phyloP scores from a whole-genome alignment of 2,797 vertebrate species.

The Urocyon cinereoargenteus region DNA sequence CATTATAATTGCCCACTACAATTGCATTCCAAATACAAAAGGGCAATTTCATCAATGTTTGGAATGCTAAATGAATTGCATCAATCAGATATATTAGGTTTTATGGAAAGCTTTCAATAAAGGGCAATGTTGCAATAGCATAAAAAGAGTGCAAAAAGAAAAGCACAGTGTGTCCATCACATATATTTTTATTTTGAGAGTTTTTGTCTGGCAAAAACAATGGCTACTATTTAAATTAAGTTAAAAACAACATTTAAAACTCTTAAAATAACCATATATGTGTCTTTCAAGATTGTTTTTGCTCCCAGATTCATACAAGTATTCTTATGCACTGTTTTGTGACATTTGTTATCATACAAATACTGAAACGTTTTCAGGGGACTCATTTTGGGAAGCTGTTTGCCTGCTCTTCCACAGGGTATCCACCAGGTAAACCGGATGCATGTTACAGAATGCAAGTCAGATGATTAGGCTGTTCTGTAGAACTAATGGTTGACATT shows the following conservation, averaged over 20 bases:
- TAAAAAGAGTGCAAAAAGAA: background rate
- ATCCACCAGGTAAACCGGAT: background rate
- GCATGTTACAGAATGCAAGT: background rate
- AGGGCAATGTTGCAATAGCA: background rate
- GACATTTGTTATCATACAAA: background rate
- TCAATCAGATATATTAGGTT: conserved; percentile 57
- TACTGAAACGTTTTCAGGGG: background rate
- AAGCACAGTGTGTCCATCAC: background rate
- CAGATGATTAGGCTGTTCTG: background rate
- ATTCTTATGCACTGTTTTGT: background rate
- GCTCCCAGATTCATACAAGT: background rate
- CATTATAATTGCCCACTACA: conserved; percentile 70
- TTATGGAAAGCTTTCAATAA: conserved; percentile 68
- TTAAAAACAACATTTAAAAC: background rate
- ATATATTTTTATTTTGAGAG: conserved; percentile 28
- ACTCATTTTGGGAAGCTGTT: background rate
- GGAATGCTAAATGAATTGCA: conserved; percentile 72
- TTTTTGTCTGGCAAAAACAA: background rate
- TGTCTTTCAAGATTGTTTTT: background rate
- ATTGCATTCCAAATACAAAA: conserved; percentile 63
- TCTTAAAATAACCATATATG: background rate
- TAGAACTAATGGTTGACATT: background rate
- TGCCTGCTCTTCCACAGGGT: background rate
- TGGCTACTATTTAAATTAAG: background rate
- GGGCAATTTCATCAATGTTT: conserved; percentile 62